Evolutionary conservation across 2,888 invertebrate species (phyloP).

Genomic region (Notodromas monacha): DNA sequence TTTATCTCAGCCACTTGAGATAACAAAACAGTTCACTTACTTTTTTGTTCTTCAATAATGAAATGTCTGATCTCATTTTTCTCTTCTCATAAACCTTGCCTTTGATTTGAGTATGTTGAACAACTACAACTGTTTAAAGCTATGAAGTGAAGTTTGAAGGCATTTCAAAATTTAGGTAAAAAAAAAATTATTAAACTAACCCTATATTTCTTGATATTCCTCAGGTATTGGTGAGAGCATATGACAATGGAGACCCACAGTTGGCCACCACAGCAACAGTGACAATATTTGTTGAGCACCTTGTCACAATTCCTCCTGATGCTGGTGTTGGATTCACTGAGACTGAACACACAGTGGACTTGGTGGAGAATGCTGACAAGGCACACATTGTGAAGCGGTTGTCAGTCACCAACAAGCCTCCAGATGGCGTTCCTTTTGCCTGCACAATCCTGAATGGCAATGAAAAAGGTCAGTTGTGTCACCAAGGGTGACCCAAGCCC

Average conservation of each 20-base stretch:
- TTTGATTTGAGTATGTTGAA: no score
- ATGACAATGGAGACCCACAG: slow-evolving; percentile 52
- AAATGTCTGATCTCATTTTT: no score
- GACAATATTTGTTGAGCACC: slow-evolving; percentile 32
- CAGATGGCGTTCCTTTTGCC: slow-evolving; percentile 30
- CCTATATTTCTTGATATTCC: slow-evolving; percentile 10
- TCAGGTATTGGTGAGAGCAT: slow-evolving; percentile 47
- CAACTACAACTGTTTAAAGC: no score
- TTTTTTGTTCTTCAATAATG: no score
- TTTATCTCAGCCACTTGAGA: no score
- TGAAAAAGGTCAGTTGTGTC: slow-evolving; percentile 33
- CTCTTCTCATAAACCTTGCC: no score
- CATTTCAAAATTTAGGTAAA: no score
- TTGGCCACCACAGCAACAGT: slow-evolving; percentile 46
- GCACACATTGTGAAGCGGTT: slow-evolving; percentile 32
- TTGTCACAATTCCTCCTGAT: slow-evolving; percentile 32
- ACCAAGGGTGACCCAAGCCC: no score
- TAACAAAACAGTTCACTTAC: no score
- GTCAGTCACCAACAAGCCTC: slow-evolving; percentile 36
- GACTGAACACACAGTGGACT: slow-evolving; percentile 43
- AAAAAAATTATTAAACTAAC: no score
- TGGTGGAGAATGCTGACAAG: slow-evolving; percentile 37
- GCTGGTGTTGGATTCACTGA: slow-evolving; percentile 59
- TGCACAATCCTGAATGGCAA: slow-evolving; percentile 47
- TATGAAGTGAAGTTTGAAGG: no score